Evolutionary conservation across 2,888 invertebrate species (phyloP).

Genomic region (Drosophila subsilvestris): DNA sequence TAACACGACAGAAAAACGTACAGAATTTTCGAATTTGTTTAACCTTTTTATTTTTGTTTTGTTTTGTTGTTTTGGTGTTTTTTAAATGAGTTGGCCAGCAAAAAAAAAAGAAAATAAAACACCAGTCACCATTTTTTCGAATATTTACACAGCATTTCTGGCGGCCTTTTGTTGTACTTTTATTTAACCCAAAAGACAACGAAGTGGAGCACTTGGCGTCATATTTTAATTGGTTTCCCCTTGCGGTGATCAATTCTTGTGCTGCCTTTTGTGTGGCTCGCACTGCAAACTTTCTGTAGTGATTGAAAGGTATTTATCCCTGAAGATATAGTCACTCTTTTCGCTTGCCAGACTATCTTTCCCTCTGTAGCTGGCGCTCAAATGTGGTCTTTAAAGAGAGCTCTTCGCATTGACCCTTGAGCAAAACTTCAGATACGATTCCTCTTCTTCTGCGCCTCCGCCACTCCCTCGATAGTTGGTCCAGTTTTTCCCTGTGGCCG

Average conservation of each 20-base stretch:
- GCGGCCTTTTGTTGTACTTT: conserved; percentile 10
- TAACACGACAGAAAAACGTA: conserved; percentile 26
- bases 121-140: conserved; percentile 68
- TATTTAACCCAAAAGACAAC: conserved; percentile 58
- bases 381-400: conserved; percentile 3
- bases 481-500: conserved; percentile 54
- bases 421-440: neutral
- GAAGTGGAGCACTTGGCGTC: conserved; percentile 70
- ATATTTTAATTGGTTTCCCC: conserved; percentile 44
- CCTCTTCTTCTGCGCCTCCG: too few relatives aligned
- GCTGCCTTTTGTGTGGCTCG: neutral
- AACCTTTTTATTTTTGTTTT: conserved; percentile 70
- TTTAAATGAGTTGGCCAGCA: conserved; percentile 71
- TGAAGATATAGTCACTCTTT: too few relatives aligned
- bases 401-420: neutral
- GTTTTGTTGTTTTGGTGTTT: conserved; percentile 58
- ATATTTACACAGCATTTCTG: conserved; percentile 83
- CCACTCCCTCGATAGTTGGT: conserved; percentile 35
- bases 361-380: too few relatives aligned
- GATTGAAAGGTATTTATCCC: neutral
- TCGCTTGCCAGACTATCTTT: too few relatives aligned
- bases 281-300: neutral
- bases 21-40: conserved; percentile 65
- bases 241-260: neutral
- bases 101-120: conserved; percentile 23